Evolutionary conservation across 2,888 invertebrate genomes (phyloP), one percentile per base, ranked within the genome.

Genomic region (Scelioninae gen. 1): DNA sequence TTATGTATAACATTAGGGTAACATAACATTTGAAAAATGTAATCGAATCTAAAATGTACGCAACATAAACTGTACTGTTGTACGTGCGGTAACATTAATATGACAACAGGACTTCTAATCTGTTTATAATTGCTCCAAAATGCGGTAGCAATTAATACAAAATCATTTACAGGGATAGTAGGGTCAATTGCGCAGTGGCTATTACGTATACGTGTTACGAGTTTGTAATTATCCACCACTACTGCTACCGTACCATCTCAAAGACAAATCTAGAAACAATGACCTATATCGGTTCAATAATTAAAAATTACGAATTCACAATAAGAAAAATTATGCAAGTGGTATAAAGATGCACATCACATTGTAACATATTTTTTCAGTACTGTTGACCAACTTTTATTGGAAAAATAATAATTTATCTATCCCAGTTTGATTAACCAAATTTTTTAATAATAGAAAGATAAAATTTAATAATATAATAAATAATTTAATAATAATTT

Each of bases 91-190:
- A 51, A 60, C 60, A 68, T 80, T 80, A 58, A 66, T 62, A 47
- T 53, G 62, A 51, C 68, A 68, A 62, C 65, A 38, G 56, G 58
- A 85, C 85, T 88, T 85, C 90, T 91, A 91, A 91, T 91, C 90
- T 88, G 88, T 89, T 88, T 89, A 89, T 91, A 91, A 91, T 91
- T 90, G 88, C 87, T 84, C 85, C 87, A 85, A 87, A 89, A 89
- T 87, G 85, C 86, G 79, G 83, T 84, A 84, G 86, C 88, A 87
- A 89, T 91, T 90, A 90, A 87, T 86, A 86, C 85, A 65, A 87
- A 88, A 87, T 89, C 86, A 87, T 87, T 88, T 85, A 85, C 84
- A 84, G 65, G 84, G 72, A 85, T 84, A 82, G 53, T 63, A 51
- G 53, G 62, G 80, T 74, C 72, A 63, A 80, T 80, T 80, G 74